phyloP scores from a whole-genome alignment of 2,888 invertebrate genomes.

The Germaria angustata region DNA sequence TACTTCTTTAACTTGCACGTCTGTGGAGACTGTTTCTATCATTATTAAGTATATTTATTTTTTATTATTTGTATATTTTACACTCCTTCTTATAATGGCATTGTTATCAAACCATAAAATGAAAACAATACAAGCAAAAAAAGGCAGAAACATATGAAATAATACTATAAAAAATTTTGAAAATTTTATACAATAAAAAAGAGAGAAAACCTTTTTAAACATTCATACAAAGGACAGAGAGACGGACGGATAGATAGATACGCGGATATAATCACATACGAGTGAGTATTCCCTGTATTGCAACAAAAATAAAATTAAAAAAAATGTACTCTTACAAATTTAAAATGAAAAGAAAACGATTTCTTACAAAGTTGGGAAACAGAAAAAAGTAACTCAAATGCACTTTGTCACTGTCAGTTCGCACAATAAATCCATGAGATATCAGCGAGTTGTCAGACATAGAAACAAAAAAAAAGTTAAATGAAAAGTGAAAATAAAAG shows the following conservation, averaged over 20 bases:
- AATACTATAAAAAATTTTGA: not conserved
- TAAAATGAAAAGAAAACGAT: constrained; percentile 13
- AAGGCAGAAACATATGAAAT: constrained; percentile 47
- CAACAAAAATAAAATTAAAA: not conserved
- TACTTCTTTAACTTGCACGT: not conserved
- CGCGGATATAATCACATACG: constrained; percentile 32
- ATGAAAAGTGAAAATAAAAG: constrained; percentile 25
- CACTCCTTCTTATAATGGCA: constrained; percentile 77
- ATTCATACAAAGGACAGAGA: constrained; percentile 17
- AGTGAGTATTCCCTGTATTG: constrained; percentile 28
- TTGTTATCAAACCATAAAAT: constrained; percentile 73
- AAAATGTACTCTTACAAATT: constrained; percentile 37
- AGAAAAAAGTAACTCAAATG: constrained; percentile 70
- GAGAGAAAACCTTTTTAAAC: constrained; percentile 28
- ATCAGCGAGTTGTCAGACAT: constrained; percentile 70
- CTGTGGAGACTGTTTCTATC: constrained; percentile 16
- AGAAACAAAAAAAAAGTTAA: constrained; percentile 36
- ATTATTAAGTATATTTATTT: constrained; percentile 37
- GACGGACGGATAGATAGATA: constrained; percentile 13
- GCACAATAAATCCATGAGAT: constrained; percentile 78
- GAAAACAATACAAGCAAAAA: constrained; percentile 17
- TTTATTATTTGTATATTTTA: constrained; percentile 53
- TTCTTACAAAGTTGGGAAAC: constrained; percentile 43
- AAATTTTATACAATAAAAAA: not conserved
- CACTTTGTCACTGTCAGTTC: constrained; percentile 78